Base-by-base conservation (phyloP, 2,888 invertebrate genomes). In the Philonicus albiceps region DNA sequence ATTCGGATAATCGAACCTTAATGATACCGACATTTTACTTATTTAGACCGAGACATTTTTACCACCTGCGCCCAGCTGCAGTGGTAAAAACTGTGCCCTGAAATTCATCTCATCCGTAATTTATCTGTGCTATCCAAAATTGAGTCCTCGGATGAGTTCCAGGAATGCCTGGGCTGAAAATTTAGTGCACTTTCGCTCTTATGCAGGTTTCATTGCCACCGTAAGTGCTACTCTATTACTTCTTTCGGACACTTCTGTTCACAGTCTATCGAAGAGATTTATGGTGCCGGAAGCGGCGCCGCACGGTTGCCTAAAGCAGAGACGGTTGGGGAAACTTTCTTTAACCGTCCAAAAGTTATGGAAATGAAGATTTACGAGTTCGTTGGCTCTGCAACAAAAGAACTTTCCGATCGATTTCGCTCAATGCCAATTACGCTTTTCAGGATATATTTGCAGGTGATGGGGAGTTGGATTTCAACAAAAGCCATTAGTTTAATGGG, bases 281-380 rank as follows among this genome's bases (percentile, higher is more conserved):
- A 86, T 86, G 37, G 86, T 16, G 64, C 37, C 37, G 31, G 78
- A 80, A 64, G 78, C 80, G 49, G 86, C 72, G 53, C 49, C 30
- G 64, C 72, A 86, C 86, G 72, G 64, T 73, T 43, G 86, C 49
- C 76, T 53, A 34, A 86, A 86, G 72, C 76, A 64, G 55, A 49
- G 5, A 80, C 53, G 49, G 55, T 64, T 34, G n/a, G 78, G 40
- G 73, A 55, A 86, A 86, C 75, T 86, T 74, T 83, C 83, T 86
- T 83, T 74, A 49, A 53, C 55, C 74, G 86, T 84, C 86, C 72
- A 84, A 49, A 86, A 86, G 86, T 86, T 86, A 86, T 86, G 86
- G 86, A 86, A 86, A 86, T 86, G 86, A 84, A 86, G 86, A 86
- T 86, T 86, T 86, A 86, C 86, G 86, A 84, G 86, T 80, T 86